phyloP scores from a whole-genome alignment of 2,888 invertebrate genomes.

The Synergus gifuensis region DNA sequence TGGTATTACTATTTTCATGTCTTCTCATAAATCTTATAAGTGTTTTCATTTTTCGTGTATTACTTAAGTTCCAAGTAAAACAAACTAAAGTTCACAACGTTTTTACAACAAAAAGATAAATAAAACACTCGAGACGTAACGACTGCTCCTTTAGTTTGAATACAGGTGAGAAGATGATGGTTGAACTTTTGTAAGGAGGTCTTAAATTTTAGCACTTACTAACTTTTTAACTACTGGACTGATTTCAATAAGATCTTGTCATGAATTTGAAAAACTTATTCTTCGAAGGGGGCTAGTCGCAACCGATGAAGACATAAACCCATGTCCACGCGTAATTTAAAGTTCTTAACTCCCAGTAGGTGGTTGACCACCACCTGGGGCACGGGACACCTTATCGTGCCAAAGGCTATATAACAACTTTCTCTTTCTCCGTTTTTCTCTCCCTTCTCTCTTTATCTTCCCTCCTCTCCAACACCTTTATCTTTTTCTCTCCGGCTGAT shows the following conservation, averaged over 20 bases:
- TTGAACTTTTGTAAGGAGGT: too few relatives aligned
- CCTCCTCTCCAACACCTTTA: not conserved
- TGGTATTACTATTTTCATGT: not conserved
- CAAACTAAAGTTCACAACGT: not conserved
- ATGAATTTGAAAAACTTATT: not conserved
- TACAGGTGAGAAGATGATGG: too few relatives aligned
- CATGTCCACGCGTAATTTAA: constrained; percentile 76
- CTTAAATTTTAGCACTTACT: too few relatives aligned
- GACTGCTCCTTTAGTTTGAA: too few relatives aligned
- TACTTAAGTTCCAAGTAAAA: not conserved
- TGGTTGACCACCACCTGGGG: constrained; percentile 75
- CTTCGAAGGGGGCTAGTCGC: constrained; percentile 52
- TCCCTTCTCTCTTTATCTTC: constrained; percentile 5
- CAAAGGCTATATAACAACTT: constrained; percentile 56
- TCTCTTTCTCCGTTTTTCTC: constrained; percentile 46
- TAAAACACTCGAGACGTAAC: too few relatives aligned
- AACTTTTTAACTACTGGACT: too few relatives aligned
- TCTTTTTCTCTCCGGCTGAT: constrained; percentile 1
- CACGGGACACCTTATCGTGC: constrained; percentile 74
- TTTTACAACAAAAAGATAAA: too few relatives aligned
- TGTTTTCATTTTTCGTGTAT: too few relatives aligned
- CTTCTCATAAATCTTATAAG: not conserved
- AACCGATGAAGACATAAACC: constrained; percentile 75
- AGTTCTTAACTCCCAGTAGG: constrained; percentile 76
- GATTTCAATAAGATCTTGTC: not conserved